Percentiles rank a stretch among this genome's conserved stretches.
Conservation (phyloP, 2,888 invertebrate species). For the Trachelus tabidus region DNA sequence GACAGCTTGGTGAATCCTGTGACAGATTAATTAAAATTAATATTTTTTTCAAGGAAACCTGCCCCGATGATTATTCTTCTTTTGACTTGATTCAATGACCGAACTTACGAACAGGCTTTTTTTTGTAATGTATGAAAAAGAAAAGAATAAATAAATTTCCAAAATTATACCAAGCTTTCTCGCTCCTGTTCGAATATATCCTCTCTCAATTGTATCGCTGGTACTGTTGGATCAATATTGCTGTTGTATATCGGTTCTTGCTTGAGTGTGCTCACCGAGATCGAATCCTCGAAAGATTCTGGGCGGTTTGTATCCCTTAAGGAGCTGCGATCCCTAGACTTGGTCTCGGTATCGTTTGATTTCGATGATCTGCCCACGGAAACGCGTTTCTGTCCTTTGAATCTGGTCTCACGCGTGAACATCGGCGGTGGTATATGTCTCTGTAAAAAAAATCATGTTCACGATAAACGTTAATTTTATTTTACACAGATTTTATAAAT, state of each 20-base stretch:
- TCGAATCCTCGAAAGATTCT: conserved; percentile 26
- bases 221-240: conserved; percentile 50
- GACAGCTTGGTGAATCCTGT: conserved; percentile 37
- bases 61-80: neutral
- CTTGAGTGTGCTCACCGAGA: conserved; percentile 29
- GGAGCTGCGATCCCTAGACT: conserved; percentile 29
- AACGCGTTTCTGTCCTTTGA: conserved; percentile 66
- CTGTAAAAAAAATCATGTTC: conserved; percentile 25
- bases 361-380: conserved; percentile 58
- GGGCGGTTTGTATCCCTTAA: conserved; percentile 27
- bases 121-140: neutral
- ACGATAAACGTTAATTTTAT: neutral
- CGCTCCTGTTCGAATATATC: conserved; percentile 34
- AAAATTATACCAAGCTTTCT: conserved; percentile 7
- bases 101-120: neutral
- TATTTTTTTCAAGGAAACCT: neutral
- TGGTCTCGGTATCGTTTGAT: conserved; percentile 18
- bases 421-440: conserved; percentile 54
- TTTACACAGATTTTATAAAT: neutral
- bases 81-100: neutral
- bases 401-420: conserved; percentile 65
- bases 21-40: neutral
- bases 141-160: neutral
- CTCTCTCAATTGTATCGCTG: conserved; percentile 53
- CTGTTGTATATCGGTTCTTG: conserved; percentile 44